These are phyloP conservation scores for Seira musarum DNA, from an alignment of 2,888 invertebrate species.

Conservation along the genomic window DNA sequence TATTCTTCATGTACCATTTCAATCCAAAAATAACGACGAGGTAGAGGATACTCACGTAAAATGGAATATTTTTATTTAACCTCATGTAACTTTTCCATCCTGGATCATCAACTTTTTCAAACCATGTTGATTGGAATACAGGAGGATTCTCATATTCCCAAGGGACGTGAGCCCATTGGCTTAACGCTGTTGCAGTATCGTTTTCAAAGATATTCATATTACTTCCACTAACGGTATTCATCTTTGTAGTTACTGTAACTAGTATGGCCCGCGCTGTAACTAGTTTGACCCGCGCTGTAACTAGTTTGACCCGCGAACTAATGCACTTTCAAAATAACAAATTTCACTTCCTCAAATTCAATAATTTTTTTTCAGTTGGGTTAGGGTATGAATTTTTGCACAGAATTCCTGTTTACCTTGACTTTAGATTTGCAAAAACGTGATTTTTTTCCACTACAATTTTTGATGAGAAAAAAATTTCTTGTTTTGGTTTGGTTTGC, in stretches of 20 bases:
- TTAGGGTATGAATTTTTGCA: too few relatives aligned
- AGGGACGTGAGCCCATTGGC: slow-evolving; percentile 51
- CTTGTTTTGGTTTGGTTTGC: background rate
- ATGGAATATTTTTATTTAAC: slow-evolving; percentile 42
- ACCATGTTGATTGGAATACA: slow-evolving; percentile 40
- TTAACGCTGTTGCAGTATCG: slow-evolving; percentile 35
- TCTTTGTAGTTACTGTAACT: background rate
- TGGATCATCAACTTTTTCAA: slow-evolving; percentile 53
- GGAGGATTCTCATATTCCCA: slow-evolving; percentile 55
- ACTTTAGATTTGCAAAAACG: background rate
- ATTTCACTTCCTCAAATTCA: background rate
- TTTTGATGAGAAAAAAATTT: too few relatives aligned
- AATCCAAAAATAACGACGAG: slow-evolving; percentile 95
- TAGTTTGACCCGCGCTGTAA: background rate
- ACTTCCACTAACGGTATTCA: background rate
- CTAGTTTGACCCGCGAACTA: background rate
- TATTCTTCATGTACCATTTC: slow-evolving; percentile 92
- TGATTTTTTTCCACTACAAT: background rate
- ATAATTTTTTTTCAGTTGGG: background rate
- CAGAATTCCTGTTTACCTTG: background rate
- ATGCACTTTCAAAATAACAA: background rate
- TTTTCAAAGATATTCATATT: slow-evolving; percentile 42
- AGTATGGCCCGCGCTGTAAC: background rate
- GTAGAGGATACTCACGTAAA: slow-evolving; percentile 76
- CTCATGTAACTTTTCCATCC: slow-evolving; percentile 57